A percentile compares a stretch with the other conserved stretches of the same genome.
Conservation (phyloP, 2,113 vertebrate genomes). For the Herpetotheres cachinnans region DNA sequence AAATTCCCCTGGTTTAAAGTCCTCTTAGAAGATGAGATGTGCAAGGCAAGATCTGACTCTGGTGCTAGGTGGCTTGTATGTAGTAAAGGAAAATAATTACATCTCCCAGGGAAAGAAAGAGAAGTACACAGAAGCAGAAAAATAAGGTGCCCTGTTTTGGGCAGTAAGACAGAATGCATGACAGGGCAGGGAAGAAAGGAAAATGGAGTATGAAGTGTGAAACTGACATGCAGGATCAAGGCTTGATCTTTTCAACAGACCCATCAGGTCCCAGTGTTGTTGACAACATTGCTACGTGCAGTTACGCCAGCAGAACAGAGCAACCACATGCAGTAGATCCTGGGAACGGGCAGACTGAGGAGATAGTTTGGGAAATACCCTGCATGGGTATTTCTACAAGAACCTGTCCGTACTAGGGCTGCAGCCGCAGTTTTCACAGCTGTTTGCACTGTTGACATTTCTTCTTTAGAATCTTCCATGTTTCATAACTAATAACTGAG, state of each 20-base stretch:
- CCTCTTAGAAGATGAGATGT: background rate
- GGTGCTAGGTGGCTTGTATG: background rate
- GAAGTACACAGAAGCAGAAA: background rate
- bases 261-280: accelerated
- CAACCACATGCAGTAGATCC: background rate
- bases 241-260: background rate
- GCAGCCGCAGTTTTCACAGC: background rate
- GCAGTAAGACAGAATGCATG: background rate
- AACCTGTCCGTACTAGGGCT: background rate
- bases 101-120: background rate
- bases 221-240: background rate
- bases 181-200: background rate
- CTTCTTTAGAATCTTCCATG: background rate
- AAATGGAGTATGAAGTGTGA: background rate
- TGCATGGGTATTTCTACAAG: background rate
- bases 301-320: background rate
- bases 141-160: background rate
- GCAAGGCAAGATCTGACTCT: background rate
- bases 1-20: background rate
- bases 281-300: background rate
- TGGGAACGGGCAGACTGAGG: background rate
- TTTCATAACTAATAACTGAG: background rate
- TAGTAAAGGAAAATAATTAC: background rate
- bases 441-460: background rate
- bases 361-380: background rate